These are phyloP conservation scores for Troides helena DNA, from an alignment of 2,888 invertebrate genomes.

Conservation along the genomic window DNA sequence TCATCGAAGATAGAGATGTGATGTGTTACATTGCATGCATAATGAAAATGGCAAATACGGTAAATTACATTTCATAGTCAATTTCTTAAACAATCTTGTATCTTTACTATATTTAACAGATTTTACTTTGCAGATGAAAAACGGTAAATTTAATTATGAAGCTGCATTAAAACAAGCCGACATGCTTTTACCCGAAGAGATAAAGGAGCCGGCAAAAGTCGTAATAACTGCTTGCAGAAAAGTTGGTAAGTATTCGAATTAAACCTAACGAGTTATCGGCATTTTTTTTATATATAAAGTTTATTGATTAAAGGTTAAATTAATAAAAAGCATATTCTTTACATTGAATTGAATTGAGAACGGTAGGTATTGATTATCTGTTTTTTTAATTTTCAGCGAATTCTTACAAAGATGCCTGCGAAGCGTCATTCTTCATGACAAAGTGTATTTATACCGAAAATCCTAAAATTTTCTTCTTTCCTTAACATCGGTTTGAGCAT, in stretches of 20 bases:
- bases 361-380: not conserved
- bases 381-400: conserved; percentile 56
- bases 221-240: conserved; percentile 73
- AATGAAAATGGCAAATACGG: conserved; percentile 76
- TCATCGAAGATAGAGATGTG: conserved; percentile 69
- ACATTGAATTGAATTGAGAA: not conserved
- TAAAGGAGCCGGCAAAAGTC: conserved; percentile 64
- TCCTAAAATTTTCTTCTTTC: conserved; percentile 70
- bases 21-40: conserved; percentile 75
- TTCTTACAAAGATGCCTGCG: conserved; percentile 73
- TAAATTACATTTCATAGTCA: conserved; percentile 39
- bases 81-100: conserved; percentile 3
- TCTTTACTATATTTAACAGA: no score
- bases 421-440: conserved; percentile 70
- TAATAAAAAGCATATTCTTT: not conserved
- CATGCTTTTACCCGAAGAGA: conserved; percentile 65
- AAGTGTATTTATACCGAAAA: conserved; percentile 76
- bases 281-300: not conserved
- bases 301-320: not conserved
- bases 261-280: no score
- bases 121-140: conserved; percentile 62
- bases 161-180: conserved; percentile 73
- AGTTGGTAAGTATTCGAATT: conserved; percentile 55
- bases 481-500: conserved; percentile 41
- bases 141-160: conserved; percentile 72